Evolutionary conservation across 2,113 vertebrate genomes (phyloP).

Genomic region (Aptenodytes forsteri): DNA sequence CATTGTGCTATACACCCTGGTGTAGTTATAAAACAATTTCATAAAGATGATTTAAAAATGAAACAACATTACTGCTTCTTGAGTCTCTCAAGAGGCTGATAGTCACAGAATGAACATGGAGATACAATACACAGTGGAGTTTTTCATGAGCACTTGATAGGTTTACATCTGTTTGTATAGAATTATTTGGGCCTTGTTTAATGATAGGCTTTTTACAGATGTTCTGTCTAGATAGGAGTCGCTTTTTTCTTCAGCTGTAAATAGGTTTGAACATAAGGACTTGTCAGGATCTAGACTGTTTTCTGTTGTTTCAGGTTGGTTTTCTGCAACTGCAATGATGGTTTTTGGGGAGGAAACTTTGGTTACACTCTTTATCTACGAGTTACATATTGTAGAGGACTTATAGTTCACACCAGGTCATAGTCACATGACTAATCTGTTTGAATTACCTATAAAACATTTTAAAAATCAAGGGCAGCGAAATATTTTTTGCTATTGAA

Average conservation of each 20-base stretch:
- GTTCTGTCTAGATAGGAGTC: neutral
- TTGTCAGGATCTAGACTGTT: neutral
- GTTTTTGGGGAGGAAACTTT: neutral
- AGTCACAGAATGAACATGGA: neutral
- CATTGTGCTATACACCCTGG: neutral
- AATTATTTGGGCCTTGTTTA: neutral
- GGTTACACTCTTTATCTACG: neutral
- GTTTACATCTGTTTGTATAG: neutral
- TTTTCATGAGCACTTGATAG: neutral
- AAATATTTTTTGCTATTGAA: neutral
- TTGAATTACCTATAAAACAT: neutral
- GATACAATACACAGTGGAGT: neutral
- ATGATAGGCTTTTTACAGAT: neutral
- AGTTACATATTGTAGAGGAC: neutral
- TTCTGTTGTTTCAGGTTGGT: neutral
- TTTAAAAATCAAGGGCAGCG: neutral
- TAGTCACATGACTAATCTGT: neutral
- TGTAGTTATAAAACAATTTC: neutral
- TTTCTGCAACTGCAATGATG: neutral
- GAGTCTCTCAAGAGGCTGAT: neutral
- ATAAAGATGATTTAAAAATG: neutral
- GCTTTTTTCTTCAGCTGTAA: neutral
- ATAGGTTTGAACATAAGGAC: neutral
- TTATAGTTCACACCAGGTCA: neutral
- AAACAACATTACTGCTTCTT: neutral